Evolutionary conservation across 2,888 invertebrate genomes (phyloP).

Genomic region (Zygaena filipendulae): DNA sequence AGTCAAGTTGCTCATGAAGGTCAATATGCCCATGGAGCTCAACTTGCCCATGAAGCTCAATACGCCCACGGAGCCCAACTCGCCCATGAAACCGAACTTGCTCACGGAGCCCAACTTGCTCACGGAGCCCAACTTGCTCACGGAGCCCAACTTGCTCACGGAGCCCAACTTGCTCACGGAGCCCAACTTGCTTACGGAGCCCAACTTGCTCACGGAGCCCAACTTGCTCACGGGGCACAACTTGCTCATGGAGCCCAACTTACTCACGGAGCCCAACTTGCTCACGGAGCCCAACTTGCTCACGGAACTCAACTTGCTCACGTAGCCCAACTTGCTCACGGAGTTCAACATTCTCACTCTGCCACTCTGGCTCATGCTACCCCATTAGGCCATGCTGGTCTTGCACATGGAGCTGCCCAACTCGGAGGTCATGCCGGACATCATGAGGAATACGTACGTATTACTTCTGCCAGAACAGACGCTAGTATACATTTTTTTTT

Average conservation of each 20-base stretch:
- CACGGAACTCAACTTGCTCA: slow-evolving; percentile 19
- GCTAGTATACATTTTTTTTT: not conserved
- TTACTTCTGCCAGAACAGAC: no score
- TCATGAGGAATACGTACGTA: slow-evolving; percentile 29
- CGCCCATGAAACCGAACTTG: slow-evolving; percentile 19
- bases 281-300: no score
- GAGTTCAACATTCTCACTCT: slow-evolving; percentile 22
- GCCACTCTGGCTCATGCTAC: slow-evolving; percentile 20
- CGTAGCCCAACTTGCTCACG: slow-evolving; percentile 21
- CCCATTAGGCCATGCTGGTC: slow-evolving; percentile 16
- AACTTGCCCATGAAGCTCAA: slow-evolving; percentile 10
- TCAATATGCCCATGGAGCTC: slow-evolving; percentile 7
- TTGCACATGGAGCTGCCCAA: no score
- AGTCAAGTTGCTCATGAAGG: slow-evolving; percentile 8
- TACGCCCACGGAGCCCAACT: slow-evolving; percentile 17
- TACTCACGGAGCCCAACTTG: no score
- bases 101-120: slow-evolving; percentile 21
- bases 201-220: no score
- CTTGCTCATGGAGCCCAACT: no score
- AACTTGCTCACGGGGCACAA: no score
- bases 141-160: no score
- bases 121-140: slow-evolving; percentile 21
- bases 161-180: no score
- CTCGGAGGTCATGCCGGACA: no score
- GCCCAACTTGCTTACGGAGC: no score